Evolutionary conservation across 2,113 vertebrate genomes (phyloP).

Genomic region (Circaetus gallicus): DNA sequence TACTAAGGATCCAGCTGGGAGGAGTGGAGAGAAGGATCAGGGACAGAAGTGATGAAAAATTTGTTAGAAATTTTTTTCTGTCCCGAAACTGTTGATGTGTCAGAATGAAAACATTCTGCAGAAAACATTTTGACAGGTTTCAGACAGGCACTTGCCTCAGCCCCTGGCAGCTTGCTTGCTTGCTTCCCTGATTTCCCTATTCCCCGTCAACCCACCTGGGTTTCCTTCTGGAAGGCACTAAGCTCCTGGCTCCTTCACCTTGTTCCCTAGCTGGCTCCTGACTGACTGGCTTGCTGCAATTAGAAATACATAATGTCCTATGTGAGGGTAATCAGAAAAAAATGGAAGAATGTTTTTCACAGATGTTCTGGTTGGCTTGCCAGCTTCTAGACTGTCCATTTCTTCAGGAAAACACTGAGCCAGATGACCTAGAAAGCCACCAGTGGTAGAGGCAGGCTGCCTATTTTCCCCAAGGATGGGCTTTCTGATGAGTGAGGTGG

Average conservation of each 20-base stretch:
- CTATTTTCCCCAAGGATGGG: neutral
- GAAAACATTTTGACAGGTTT: neutral
- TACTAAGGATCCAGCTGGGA: neutral
- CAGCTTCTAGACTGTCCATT: neutral
- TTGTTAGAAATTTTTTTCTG: neutral
- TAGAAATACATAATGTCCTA: neutral
- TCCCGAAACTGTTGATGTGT: neutral
- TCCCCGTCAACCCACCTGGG: neutral
- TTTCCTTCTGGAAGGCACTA: neutral
- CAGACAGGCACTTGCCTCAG: neutral
- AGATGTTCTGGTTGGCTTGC: neutral
- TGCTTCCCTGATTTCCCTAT: neutral
- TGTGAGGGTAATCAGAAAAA: neutral
- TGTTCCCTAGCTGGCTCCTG: neutral
- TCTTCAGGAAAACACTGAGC: neutral
- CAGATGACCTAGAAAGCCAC: neutral
- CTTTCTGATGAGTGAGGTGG: neutral
- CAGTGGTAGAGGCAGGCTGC: neutral
- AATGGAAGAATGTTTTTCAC: neutral
- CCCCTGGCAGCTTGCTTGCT: neutral
- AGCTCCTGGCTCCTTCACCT: neutral
- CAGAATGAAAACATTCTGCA: neutral
- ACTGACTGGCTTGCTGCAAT: neutral
- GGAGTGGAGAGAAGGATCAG: neutral
- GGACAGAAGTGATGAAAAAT: neutral